Evolutionary conservation across 2,797 vertebrate species (phyloP).

Genomic region (Aselliscus stoliczkanus): DNA sequence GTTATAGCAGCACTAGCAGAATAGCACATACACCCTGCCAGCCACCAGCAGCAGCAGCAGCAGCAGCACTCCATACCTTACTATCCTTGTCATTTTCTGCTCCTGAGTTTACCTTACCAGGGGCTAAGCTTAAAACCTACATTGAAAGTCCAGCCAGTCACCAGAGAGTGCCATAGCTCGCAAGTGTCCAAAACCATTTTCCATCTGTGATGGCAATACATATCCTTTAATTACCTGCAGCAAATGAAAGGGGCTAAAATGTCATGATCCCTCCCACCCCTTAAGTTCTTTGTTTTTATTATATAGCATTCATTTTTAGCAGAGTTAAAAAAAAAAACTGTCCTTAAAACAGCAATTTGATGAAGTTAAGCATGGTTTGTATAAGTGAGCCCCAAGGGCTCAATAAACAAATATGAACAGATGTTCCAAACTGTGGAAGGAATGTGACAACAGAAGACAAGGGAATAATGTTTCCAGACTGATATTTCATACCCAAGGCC

Average conservation of each 20-base stretch:
- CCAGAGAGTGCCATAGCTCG: not conserved
- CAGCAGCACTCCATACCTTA: not conserved
- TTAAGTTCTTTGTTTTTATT: not conserved
- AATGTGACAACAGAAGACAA: conserved; percentile 52
- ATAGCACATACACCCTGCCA: not conserved
- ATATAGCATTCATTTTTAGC: conserved; percentile 35
- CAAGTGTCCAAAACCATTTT: not conserved
- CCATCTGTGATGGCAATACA: not conserved
- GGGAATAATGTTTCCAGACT: conserved; percentile 46
- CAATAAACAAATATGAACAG: conserved; percentile 71
- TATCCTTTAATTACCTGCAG: not conserved
- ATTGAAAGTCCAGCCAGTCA: not conserved
- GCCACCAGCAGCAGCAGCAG: not conserved
- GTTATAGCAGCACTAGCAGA: not conserved
- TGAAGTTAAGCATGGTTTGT: conserved; percentile 54
- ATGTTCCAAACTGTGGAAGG: conserved; percentile 70
- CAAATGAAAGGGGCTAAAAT: not conserved
- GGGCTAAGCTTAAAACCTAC: not conserved
- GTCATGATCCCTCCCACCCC: not conserved
- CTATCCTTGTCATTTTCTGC: not conserved
- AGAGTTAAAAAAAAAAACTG: not conserved
- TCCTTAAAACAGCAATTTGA: conserved; percentile 63
- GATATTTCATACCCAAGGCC: conserved; percentile 62
- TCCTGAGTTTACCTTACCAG: not conserved
- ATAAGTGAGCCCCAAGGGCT: conserved; percentile 54